phyloP scores from a whole-genome alignment of 2,888 invertebrate species.

The Ommatoiulus sabulosus region DNA sequence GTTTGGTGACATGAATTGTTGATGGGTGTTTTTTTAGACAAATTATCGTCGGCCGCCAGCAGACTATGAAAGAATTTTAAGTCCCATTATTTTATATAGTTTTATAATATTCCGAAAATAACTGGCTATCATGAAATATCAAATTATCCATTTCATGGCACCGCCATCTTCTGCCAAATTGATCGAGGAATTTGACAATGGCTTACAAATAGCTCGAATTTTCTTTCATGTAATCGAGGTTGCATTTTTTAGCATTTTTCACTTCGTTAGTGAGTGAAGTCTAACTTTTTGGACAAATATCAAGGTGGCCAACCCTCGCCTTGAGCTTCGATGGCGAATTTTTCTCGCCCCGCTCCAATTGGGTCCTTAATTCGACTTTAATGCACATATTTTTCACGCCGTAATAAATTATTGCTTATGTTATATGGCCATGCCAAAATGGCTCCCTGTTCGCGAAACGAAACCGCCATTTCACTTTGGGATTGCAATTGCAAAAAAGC shows the following conservation, averaged over 20 bases:
- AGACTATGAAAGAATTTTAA: background rate
- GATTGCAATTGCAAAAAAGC: conserved; percentile 8
- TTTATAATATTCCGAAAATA: background rate
- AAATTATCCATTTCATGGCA: background rate
- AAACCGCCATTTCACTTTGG: background rate
- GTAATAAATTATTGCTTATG: background rate
- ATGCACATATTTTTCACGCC: background rate
- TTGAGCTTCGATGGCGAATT: background rate
- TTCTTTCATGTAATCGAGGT: background rate
- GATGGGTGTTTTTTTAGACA: background rate
- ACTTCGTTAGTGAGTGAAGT: conserved; percentile 8
- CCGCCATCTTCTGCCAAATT: background rate
- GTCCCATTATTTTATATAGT: background rate
- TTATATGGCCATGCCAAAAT: background rate
- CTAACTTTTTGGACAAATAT: conserved; percentile 28
- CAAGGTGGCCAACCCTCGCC: conserved; percentile 2
- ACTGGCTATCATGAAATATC: background rate
- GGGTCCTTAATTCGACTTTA: background rate
- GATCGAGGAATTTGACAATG: background rate
- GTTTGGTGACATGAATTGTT: background rate
- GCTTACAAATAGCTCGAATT: conserved; percentile 20
- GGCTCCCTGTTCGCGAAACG: background rate
- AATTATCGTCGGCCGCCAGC: background rate
- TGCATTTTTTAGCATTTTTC: conserved; percentile 10
- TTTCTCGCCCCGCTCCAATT: background rate